A percentile compares a stretch with the other conserved stretches of the same genome.
These are phyloP conservation scores for Plusia festucae DNA, from an alignment of 2,888 invertebrate genomes.

Conservation along the genomic window DNA sequence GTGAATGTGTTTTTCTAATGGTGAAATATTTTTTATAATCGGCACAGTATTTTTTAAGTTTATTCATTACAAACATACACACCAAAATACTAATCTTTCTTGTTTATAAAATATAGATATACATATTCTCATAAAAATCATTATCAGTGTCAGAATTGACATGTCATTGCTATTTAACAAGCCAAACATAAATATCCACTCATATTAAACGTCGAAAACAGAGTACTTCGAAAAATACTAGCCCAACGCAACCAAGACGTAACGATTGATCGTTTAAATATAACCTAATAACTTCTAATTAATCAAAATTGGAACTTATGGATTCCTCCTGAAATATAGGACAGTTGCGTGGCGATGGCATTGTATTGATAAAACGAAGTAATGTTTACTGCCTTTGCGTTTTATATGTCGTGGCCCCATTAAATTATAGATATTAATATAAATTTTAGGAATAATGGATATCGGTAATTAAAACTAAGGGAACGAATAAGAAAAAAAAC, in stretches of 20 bases:
- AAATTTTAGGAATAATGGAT: neutral
- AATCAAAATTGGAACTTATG: constrained; percentile 26
- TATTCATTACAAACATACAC: too few species aligned
- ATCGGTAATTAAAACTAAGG: neutral
- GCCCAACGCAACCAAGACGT: neutral
- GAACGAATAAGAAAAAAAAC: neutral
- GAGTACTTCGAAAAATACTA: neutral
- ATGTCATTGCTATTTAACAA: too few species aligned
- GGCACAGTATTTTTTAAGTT: too few species aligned
- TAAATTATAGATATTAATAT: neutral
- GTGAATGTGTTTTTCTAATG: too few species aligned
- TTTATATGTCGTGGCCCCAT: neutral
- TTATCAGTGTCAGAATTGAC: too few species aligned
- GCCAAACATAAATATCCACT: too few species aligned
- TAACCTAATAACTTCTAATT: constrained; percentile 24
- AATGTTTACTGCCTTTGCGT: constrained; percentile 5
- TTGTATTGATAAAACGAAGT: constrained; percentile 38
- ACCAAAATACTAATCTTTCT: too few species aligned
- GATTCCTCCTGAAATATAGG: constrained; percentile 16
- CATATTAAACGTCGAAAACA: too few species aligned
- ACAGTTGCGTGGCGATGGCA: constrained; percentile 23
- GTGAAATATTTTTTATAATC: too few species aligned
- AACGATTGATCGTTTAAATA: neutral
- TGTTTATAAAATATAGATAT: too few species aligned
- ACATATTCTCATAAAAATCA: too few species aligned